These are phyloP conservation scores for Cantharis nigra DNA, from an alignment of 2,888 invertebrate species.

Conservation along the genomic window DNA sequence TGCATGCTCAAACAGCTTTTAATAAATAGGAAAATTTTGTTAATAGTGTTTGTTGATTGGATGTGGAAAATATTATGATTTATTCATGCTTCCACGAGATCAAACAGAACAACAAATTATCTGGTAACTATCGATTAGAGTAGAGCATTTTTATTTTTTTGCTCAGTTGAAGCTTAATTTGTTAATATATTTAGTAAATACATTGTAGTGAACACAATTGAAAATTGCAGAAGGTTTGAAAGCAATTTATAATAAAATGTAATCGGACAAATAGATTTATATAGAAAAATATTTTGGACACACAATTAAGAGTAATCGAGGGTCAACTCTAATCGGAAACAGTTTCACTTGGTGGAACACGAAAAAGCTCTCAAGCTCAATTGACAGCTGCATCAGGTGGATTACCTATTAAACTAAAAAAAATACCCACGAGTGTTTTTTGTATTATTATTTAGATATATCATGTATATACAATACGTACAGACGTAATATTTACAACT, in stretches of 20 bases:
- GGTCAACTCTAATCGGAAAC: constrained; percentile 11
- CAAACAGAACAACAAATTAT: not conserved
- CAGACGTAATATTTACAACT: constrained; percentile 18
- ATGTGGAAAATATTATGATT: too few species aligned
- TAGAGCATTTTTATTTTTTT: not conserved
- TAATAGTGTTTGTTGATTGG: too few species aligned
- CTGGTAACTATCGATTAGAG: not conserved
- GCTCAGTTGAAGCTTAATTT: not conserved
- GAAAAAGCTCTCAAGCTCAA: constrained; percentile 22
- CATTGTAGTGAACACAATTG: not conserved
- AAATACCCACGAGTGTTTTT: constrained; percentile 7
- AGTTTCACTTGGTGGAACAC: constrained; percentile 13
- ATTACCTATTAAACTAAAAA: constrained; percentile 15
- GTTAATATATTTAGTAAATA: not conserved
- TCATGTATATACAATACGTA: constrained; percentile 23
- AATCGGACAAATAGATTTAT: constrained; percentile 8
- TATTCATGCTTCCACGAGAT: not conserved
- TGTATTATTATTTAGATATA: constrained; percentile 8
- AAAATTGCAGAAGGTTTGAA: not conserved
- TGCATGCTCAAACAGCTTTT: too few species aligned
- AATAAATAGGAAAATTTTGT: too few species aligned
- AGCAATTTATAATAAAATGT: not conserved
- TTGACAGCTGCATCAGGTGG: constrained; percentile 15
- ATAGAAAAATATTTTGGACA: constrained; percentile 11
- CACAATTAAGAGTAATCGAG: constrained; percentile 12